Base-by-base conservation (phyloP, 2,888 invertebrate genomes). In the Rotaria sp. region DNA sequence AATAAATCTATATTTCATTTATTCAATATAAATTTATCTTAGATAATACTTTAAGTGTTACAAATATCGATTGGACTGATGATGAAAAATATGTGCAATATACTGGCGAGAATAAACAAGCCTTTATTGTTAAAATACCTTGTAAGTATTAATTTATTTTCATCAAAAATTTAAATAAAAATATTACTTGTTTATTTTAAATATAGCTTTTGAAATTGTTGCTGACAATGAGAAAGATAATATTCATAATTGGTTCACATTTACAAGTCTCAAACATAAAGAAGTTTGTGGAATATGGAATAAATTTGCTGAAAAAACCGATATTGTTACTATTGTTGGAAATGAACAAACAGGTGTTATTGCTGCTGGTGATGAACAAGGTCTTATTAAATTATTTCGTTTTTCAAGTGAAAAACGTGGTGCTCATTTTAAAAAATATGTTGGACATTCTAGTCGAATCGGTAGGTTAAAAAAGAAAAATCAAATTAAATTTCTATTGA, bases 61-160 rank as follows among this genome's bases (percentile, higher is more conserved):
- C 91, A 0, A 92, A 92, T 88, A 86, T 92, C 26, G 92, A 92
- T 88, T 92, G 92, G 92, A 91, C 91, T 0, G 89, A 89, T 84
- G 90, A 91, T 88, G 90, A 90, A 88, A 89, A 90, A 87, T 90
- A 90, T 87, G 88, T 92, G 41, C 91, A 91, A 88, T 91, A 91
- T 84, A 92, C 92, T 89, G 91, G 90, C 88, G 91, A 91, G 8
- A 91, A 91, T 52, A 91, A 90, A 5, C 91, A 91, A 87, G 88
- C 90, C 84, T 89, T 92, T 21, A 89, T 91, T 87, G 91, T 89
- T 88, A 90, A 89, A 87, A 90, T 90, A 87, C 90, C 91, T 87
- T 89, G 92, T 91, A 87, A 88, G 88, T 87, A 87, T 84, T 26
- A 11, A 18, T 45, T 18, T 10, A 21, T 15, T 18, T 4, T 24